Percentiles rank a stretch among this genome's conserved stretches.
Evolutionary conservation across 2,113 vertebrate species (phyloP).

Genomic region (Phaetusa simplex): DNA sequence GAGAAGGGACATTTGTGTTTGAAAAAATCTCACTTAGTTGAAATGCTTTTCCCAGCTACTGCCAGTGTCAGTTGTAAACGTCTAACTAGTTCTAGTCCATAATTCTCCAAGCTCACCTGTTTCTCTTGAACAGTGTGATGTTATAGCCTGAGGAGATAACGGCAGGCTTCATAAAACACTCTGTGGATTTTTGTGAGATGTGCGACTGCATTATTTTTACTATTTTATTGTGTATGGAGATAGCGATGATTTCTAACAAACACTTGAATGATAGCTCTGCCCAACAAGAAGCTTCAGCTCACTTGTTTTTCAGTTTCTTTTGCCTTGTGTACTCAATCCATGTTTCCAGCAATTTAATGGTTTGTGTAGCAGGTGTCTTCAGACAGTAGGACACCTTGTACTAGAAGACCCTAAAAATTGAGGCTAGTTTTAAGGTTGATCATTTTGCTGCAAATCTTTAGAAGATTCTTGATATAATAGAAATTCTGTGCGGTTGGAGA

Average conservation of each 20-base stretch:
- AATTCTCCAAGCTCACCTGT: not conserved
- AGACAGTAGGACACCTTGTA: not conserved
- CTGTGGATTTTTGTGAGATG: not conserved
- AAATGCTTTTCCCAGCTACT: not conserved
- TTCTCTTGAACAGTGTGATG: accelerated
- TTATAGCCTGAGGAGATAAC: not conserved
- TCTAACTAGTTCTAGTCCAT: not conserved
- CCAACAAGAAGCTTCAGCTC: not conserved
- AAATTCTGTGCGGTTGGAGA: not conserved
- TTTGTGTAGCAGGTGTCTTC: not conserved
- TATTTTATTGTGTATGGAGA: not conserved
- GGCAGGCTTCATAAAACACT: not conserved
- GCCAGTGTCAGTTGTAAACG: not conserved
- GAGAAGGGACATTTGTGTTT: not conserved
- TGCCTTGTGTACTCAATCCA: not conserved
- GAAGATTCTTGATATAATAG: not conserved
- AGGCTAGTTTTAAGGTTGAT: not conserved
- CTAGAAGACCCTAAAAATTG: not conserved
- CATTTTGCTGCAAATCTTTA: not conserved
- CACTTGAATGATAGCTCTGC: not conserved
- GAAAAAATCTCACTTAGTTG: not conserved
- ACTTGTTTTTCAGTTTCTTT: not conserved
- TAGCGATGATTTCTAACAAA: not conserved
- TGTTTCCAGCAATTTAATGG: not conserved
- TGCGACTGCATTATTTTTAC: not conserved